Conservation (phyloP, 2,888 invertebrate genomes). For the Tiphia femorata region DNA sequence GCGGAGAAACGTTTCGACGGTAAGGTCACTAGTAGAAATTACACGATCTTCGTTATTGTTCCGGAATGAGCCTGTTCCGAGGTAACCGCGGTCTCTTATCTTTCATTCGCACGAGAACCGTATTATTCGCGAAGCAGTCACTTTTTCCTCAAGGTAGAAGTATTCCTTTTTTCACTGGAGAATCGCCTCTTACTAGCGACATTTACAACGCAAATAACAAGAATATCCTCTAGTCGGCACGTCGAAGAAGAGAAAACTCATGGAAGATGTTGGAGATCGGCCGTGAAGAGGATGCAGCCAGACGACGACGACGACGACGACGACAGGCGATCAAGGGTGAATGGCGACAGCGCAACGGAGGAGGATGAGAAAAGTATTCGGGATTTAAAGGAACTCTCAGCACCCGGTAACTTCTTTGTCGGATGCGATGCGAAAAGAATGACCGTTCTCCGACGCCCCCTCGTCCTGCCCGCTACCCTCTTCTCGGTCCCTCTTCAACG, state of each 20-base stretch:
- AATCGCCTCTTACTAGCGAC: too few species aligned
- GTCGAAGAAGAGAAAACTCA: conserved; percentile 22
- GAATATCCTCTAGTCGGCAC: too few species aligned
- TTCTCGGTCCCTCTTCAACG: not conserved
- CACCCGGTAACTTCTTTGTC: conserved; percentile 41
- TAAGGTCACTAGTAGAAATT: too few species aligned
- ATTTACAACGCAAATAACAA: too few species aligned
- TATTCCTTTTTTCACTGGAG: too few species aligned
- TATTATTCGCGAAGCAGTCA: too few species aligned
- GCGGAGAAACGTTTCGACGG: too few species aligned
- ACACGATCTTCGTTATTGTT: too few species aligned
- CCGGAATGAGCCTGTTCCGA: too few species aligned
- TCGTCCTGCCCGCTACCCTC: conserved; percentile 1
- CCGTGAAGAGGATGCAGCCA: conserved; percentile 30
- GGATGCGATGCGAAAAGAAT: conserved; percentile 48
- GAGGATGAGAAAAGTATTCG: conserved; percentile 41
- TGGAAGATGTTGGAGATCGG: conserved; percentile 5
- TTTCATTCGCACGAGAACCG: too few species aligned
- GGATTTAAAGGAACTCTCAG: conserved; percentile 44
- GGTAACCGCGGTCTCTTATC: too few species aligned
- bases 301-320: conserved; percentile 10
- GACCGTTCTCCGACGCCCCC: conserved; percentile 28
- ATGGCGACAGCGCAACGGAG: not conserved
- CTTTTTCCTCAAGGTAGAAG: too few species aligned
- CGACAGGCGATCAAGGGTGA: not conserved